Conservation (phyloP, 2,113 vertebrate species). For the Tyrannus savana region DNA sequence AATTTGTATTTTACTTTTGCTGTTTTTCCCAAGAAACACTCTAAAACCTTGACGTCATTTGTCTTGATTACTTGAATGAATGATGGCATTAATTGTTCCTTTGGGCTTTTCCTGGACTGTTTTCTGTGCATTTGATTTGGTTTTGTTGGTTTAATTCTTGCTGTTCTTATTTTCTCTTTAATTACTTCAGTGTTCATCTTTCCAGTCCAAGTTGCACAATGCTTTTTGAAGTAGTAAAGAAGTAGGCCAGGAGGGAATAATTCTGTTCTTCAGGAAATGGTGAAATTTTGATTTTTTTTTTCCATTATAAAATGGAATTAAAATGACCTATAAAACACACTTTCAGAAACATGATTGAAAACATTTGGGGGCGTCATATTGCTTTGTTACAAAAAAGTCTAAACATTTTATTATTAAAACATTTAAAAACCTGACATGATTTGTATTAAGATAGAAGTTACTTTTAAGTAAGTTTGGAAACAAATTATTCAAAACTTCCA, state of each 20-base stretch:
- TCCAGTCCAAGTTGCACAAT: conserved; percentile 28
- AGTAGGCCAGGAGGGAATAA: neutral
- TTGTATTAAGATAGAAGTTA: neutral
- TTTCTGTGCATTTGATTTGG: neutral
- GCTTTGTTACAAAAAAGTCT: neutral
- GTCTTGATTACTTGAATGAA: neutral
- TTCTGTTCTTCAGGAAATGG: conserved; percentile 20
- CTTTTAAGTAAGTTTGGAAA: neutral
- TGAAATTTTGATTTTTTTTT: neutral
- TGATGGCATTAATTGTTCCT: neutral
- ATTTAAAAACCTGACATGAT: neutral
- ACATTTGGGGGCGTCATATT: neutral
- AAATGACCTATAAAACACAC: neutral
- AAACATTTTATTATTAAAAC: neutral
- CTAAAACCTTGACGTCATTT: neutral
- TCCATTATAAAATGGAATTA: neutral
- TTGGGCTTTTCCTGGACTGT: neutral
- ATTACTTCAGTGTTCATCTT: conserved; percentile 24
- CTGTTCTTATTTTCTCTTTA: conserved; percentile 35
- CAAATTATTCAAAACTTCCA: neutral
- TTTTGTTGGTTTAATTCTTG: conserved; percentile 40
- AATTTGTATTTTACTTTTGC: neutral
- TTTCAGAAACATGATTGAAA: neutral
- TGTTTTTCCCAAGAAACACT: neutral
- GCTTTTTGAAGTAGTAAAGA: neutral